These are phyloP conservation scores for Agrotis puta DNA, from an alignment of 2,888 invertebrate species.

Conservation along the genomic window DNA sequence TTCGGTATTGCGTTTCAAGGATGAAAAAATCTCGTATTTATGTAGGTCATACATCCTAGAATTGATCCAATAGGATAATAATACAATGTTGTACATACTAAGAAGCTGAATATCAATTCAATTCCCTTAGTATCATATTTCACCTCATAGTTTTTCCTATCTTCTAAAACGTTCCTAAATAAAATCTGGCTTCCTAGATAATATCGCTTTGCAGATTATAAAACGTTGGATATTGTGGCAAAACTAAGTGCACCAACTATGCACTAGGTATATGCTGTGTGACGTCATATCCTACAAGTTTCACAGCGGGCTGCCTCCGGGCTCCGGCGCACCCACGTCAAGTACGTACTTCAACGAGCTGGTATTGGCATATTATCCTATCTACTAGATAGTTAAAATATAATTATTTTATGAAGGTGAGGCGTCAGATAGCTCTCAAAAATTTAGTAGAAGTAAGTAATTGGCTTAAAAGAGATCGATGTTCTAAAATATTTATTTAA, in stretches of 20 bases:
- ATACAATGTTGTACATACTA: too few relatives aligned
- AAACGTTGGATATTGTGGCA: background rate
- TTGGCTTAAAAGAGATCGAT: background rate
- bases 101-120: too few relatives aligned
- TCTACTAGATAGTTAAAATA: background rate
- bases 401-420: background rate
- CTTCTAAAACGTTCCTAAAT: background rate
- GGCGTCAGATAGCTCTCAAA: background rate
- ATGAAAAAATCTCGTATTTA: too few relatives aligned
- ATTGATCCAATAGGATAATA: too few relatives aligned
- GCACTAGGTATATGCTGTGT: background rate
- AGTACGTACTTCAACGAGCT: background rate
- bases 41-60: too few relatives aligned
- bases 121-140: too few relatives aligned
- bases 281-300: slow-evolving; percentile 33
- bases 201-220: background rate
- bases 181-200: background rate
- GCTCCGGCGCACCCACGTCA: background rate
- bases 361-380: slow-evolving; percentile 22
- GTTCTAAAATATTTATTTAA: background rate
- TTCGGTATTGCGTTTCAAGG: too few relatives aligned
- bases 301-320: slow-evolving; percentile 5
- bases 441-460: background rate
- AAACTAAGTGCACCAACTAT: slow-evolving; percentile 8
- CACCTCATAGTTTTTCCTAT: too few relatives aligned